Percentiles rank a stretch among this genome's conserved stretches.
Conservation (phyloP, 2,113 vertebrate species). For the Heterocephalus glaber region DNA sequence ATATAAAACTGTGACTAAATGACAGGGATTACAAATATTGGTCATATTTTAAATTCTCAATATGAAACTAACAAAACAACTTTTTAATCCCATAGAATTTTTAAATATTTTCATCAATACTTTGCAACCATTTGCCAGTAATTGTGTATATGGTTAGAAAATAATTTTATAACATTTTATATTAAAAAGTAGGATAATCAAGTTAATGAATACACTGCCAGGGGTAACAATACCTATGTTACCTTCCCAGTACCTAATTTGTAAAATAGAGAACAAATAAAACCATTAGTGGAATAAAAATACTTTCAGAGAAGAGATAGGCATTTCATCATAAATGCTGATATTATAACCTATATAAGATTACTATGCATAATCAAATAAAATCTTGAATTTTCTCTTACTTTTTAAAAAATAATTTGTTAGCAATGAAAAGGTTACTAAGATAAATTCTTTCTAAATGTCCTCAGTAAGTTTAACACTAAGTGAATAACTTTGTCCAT, state of each 20-base stretch:
- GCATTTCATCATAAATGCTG: neutral
- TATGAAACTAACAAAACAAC: neutral
- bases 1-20: neutral
- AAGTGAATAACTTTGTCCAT: neutral
- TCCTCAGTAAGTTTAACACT: constrained; percentile 5
- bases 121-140: neutral
- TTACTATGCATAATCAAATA: neutral
- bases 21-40: neutral
- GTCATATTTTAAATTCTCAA: neutral
- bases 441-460: constrained; percentile 13
- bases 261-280: neutral
- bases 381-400: neutral
- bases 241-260: neutral
- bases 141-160: neutral
- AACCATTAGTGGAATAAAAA: neutral
- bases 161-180: constrained; percentile 36
- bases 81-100: neutral
- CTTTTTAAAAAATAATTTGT: constrained; percentile 44
- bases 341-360: neutral
- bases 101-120: constrained; percentile 29
- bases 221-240: neutral
- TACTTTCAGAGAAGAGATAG: neutral
- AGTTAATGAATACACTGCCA: neutral
- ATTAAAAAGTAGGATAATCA: neutral
- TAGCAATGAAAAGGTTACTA: constrained; percentile 3